These are phyloP conservation scores for Dasyurus viverrinus DNA, from an alignment of 2,113 vertebrate genomes.

Conservation along the genomic window DNA sequence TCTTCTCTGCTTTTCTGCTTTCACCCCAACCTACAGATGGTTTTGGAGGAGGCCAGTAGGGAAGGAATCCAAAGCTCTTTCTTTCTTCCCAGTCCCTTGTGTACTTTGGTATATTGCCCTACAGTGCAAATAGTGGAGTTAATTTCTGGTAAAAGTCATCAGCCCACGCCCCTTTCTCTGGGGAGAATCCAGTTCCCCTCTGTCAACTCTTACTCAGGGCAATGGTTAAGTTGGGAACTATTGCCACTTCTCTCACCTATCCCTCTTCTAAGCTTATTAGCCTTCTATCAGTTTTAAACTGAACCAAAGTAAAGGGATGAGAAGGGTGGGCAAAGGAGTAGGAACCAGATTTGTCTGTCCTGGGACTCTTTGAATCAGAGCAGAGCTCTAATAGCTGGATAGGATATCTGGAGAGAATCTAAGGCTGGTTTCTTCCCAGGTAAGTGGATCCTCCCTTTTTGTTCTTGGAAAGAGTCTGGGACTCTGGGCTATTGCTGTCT, in stretches of 20 bases:
- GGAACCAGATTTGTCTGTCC: background rate
- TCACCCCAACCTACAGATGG: background rate
- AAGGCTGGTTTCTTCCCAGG: background rate
- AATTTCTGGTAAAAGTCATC: constrained; percentile 58
- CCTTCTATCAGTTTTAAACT: background rate
- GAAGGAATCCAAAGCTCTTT: background rate
- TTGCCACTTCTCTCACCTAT: background rate
- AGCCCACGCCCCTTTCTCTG: background rate
- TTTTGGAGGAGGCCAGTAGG: background rate
- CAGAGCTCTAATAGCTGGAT: background rate
- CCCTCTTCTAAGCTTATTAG: background rate
- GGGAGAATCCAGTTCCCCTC: background rate
- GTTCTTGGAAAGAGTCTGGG: background rate
- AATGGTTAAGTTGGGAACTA: background rate
- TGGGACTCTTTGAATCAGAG: background rate
- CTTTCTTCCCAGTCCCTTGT: background rate
- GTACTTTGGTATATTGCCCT: constrained; percentile 41
- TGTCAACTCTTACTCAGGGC: background rate
- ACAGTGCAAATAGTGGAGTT: background rate
- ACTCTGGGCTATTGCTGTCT: background rate
- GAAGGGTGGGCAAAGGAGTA: background rate
- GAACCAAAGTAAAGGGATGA: background rate
- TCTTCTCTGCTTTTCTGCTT: background rate
- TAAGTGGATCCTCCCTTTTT: background rate
- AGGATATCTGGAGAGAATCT: background rate